Evolutionary conservation across 2,797 vertebrate genomes (phyloP).

Genomic region (Scyliorhinus canicula): DNA sequence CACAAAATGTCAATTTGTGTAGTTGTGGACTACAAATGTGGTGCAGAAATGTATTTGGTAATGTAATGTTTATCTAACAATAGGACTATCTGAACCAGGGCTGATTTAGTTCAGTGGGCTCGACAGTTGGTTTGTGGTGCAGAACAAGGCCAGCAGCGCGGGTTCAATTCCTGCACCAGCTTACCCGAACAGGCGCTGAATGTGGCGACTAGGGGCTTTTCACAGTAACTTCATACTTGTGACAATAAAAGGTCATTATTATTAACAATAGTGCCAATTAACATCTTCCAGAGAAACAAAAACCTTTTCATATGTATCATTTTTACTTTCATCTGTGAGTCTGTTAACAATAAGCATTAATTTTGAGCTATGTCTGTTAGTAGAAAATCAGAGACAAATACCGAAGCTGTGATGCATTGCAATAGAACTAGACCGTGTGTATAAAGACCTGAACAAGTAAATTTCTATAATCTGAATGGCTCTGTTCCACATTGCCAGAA

Average conservation of each 20-base stretch:
- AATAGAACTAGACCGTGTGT: background rate
- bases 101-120: too few relatives aligned
- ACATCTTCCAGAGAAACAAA: background rate
- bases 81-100: too few relatives aligned
- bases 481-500: conserved; percentile 5
- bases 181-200: too few relatives aligned
- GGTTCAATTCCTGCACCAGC: too few relatives aligned
- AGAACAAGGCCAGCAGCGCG: too few relatives aligned
- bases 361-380: background rate
- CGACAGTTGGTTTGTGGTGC: too few relatives aligned
- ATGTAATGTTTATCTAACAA: background rate
- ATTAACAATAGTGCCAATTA: too few relatives aligned
- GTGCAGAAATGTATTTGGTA: background rate
- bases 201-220: too few relatives aligned
- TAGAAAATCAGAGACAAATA: conserved; percentile 10
- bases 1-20: background rate
- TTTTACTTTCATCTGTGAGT: background rate
- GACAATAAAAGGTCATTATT: too few relatives aligned
- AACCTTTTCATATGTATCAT: background rate
- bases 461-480: background rate
- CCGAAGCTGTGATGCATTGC: background rate
- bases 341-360: conserved; percentile 10
- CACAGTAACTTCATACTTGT: too few relatives aligned
- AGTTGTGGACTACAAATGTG: background rate
- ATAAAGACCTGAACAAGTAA: background rate